Base-by-base conservation (phyloP, 2,888 invertebrate species). In the Calliopum simillimum region DNA sequence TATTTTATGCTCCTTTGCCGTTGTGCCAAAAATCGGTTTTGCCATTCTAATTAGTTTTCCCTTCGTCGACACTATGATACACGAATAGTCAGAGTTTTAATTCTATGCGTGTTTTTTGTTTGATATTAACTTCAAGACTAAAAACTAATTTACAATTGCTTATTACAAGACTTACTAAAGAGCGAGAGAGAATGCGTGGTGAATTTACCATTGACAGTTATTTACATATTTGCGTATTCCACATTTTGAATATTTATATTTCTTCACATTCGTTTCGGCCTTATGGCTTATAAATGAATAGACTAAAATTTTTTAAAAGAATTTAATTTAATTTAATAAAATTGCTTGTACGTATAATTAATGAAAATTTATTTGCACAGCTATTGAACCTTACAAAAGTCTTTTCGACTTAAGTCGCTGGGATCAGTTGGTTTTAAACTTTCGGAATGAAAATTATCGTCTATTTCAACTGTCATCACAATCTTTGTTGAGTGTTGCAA, bases 401-500 rank as follows among this genome's bases (percentile, higher is more conserved):
- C 88, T 93, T 74, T 89, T 94, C 79, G 88, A 88, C 75, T 88
- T 88, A 76, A 87, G 87, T 23, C 90, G 94, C 74, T 99, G 98
- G 98, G 88, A 91, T 68, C 90, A 90, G 76, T 88, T 99, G 73
- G 94, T 97, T 74, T 89, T 91, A 75, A 95, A 97, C 87, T 99
- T 99, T 87, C 91, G 98, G 49, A 91, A 92, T 80, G 98, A 98
- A 86, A 98, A 98, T 87, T 97, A 95, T 83, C 92, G 96, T 73
- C 89, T 99, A 74, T 97, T 97, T 87, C 98, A 99, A 87, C 89
- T 99, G 51, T 95, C 96, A 68, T 91, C 92, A 66, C 94, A 95
- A 79, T 95, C 98, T 43, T 94, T 97, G 63, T 94, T 99, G 82
- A 95, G 96, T 46, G 96, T 96, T 2, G 92, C 95, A 41, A 89